Evolutionary conservation across 1,140 invertebrate genomes (phyloP).

Genomic region (Battus philenor): DNA sequence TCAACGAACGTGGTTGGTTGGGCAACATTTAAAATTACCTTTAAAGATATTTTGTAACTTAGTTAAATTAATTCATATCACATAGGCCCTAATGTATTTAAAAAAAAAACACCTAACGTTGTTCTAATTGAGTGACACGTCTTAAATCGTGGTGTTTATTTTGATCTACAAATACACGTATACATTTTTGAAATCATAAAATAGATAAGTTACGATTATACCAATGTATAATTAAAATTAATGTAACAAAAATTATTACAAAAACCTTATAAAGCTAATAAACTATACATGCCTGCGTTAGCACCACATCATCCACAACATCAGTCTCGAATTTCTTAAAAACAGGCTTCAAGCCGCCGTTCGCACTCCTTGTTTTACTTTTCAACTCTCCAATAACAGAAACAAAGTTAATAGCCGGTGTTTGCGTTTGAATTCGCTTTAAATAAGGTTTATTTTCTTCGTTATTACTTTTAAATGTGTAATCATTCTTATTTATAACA

Average conservation of each 20-base stretch:
- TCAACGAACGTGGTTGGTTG: no score
- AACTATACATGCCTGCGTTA: constrained; percentile 35
- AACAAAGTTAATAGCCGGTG: constrained; percentile 59
- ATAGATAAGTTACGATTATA: background rate
- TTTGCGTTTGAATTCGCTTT: constrained; percentile 53
- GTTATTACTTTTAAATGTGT: constrained; percentile 11
- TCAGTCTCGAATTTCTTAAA: constrained; percentile 64
- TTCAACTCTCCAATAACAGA: constrained; percentile 68
- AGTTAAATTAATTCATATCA: no score
- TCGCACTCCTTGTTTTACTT: constrained; percentile 56
- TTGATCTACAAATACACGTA: no score
- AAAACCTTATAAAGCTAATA: constrained; percentile 1
- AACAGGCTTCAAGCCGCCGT: constrained; percentile 56
- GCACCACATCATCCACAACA: constrained; percentile 31
- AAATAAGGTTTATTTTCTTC: constrained; percentile 41
- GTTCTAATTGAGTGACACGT: no score
- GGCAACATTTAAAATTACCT: no score
- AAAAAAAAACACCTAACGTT: no score
- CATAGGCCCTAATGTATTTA: no score
- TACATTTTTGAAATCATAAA: background rate
- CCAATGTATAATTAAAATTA: background rate
- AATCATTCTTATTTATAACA: background rate
- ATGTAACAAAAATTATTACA: background rate
- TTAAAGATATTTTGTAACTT: no score
- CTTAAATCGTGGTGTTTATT: no score